Conservation (phyloP, 23 tunicate genomes). For the Diplosoma virens region DNA sequence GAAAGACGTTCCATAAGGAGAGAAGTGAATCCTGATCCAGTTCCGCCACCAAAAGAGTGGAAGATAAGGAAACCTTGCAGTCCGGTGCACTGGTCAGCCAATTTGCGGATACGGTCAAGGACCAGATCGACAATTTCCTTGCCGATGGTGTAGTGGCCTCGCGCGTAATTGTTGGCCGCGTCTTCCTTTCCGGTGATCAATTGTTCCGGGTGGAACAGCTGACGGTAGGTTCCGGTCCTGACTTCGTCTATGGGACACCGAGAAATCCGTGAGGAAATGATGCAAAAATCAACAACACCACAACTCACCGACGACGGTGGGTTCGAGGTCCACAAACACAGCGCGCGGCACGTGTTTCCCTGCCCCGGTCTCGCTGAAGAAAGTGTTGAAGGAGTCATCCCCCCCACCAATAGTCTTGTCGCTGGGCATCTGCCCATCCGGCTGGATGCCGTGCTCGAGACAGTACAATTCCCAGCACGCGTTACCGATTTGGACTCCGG, state of each 20-base stretch:
- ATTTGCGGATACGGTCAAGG: conserved; percentile 86
- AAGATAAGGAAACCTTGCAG: conserved; percentile 96
- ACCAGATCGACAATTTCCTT: conserved; percentile 86
- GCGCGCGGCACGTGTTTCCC: conserved; percentile 96
- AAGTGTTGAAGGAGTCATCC: conserved; percentile 96
- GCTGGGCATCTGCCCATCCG: conserved; percentile 91
- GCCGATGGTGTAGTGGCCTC: conserved; percentile 87
- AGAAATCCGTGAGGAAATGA: background rate
- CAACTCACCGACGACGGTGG: conserved; percentile 82
- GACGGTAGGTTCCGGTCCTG: conserved; percentile 75
- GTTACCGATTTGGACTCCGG: conserved; percentile 92
- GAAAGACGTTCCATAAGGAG: conserved; percentile 91
- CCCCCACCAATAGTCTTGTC: conserved; percentile 88
- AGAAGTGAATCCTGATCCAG: conserved; percentile 97
- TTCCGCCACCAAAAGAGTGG: conserved; percentile 97
- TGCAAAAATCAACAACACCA: no score
- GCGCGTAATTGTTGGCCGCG: conserved; percentile 85
- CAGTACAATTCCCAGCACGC: conserved; percentile 96
- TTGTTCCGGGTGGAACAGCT: conserved; percentile 82
- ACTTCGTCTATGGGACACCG: conserved; percentile 60
- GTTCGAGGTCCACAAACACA: conserved; percentile 91
- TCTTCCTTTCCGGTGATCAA: conserved; percentile 82
- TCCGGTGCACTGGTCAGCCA: conserved; percentile 98
- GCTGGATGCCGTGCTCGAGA: conserved; percentile 95
- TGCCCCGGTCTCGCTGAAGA: conserved; percentile 92